Conservation (phyloP, 1,140 invertebrate species). For the Chionoecetes opilio region DNA sequence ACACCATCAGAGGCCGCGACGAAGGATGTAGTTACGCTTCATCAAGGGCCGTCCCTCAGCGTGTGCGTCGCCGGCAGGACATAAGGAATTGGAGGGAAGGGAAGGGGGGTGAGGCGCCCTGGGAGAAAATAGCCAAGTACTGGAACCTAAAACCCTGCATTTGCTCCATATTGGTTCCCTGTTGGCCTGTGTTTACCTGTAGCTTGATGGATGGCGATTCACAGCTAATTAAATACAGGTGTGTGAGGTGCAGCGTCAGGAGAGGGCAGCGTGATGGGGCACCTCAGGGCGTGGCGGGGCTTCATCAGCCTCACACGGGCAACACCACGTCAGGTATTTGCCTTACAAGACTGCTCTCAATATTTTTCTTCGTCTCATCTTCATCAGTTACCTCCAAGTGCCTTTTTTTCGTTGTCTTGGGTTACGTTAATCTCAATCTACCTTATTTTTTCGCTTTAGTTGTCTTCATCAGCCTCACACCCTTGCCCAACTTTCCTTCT, state of each 20-base stretch:
- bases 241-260: neutral
- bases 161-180: neutral
- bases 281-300: neutral
- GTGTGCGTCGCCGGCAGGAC: neutral
- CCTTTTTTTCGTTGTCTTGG: neutral
- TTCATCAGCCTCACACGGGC: neutral
- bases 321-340: neutral
- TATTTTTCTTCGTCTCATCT: neutral
- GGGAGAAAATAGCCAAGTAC: neutral
- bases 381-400: neutral
- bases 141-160: neutral
- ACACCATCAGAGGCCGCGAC: neutral
- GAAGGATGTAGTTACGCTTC: neutral
- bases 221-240: constrained; percentile 21
- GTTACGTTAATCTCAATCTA: neutral
- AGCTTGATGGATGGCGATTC: neutral
- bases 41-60: neutral
- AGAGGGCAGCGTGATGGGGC: neutral
- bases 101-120: neutral
- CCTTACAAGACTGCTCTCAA: neutral
- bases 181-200: neutral
- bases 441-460: neutral
- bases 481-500: neutral
- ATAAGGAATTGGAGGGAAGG: neutral
- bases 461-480: neutral